phyloP scores from a whole-genome alignment of 2,888 invertebrate species.

The Lycophotia porphyrea region DNA sequence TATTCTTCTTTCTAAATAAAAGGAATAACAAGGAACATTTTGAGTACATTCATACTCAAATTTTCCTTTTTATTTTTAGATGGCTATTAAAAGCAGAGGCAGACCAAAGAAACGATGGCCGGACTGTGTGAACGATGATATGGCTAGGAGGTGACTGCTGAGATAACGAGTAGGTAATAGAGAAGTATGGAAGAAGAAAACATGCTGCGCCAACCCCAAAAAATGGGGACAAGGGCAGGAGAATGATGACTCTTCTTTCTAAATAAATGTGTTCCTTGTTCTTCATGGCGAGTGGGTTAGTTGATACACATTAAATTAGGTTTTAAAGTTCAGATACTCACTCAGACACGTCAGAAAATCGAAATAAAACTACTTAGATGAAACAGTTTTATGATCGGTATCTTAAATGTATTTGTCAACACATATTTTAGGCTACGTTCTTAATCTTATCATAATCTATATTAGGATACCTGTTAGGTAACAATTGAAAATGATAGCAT shows the following conservation, averaged over 20 bases:
- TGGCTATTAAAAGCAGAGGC: too few relatives aligned
- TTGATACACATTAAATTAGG: neutral
- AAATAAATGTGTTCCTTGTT: neutral
- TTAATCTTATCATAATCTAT: slow-evolving; percentile 14
- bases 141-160: too few relatives aligned
- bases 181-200: too few relatives aligned
- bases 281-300: neutral
- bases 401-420: neutral
- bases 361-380: slow-evolving; percentile 20
- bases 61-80: too few relatives aligned
- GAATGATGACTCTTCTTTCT: neutral
- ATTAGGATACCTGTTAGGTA: neutral
- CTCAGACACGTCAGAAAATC: neutral
- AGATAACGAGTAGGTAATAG: too few relatives aligned
- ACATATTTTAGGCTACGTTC: slow-evolving; percentile 7
- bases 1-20: neutral
- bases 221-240: too few relatives aligned
- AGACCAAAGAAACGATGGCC: too few relatives aligned
- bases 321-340: neutral
- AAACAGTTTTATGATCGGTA: neutral
- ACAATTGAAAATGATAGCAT: neutral
- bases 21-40: neutral
- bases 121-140: too few relatives aligned
- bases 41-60: too few relatives aligned
- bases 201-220: too few relatives aligned